These are phyloP conservation scores for Pterostichus madidus DNA, from an alignment of 2,888 invertebrate species.

Conservation along the genomic window DNA sequence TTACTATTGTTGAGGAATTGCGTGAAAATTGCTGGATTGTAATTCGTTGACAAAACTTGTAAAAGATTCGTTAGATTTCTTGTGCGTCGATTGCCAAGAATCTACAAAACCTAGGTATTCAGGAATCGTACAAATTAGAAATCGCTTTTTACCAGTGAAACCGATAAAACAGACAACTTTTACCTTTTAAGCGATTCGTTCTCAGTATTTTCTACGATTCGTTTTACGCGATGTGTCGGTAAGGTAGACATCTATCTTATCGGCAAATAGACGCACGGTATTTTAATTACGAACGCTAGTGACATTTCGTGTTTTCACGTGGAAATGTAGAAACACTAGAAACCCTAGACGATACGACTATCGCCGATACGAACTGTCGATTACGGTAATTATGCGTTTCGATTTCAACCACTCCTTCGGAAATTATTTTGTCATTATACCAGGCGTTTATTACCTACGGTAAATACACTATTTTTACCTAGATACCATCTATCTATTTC, in stretches of 20 bases:
- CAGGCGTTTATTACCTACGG: constrained; percentile 4
- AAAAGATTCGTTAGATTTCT: too few relatives aligned
- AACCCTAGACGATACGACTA: constrained; percentile 36
- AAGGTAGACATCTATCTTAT: constrained; percentile 55
- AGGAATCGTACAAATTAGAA: constrained; percentile 55
- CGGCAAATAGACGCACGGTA: constrained; percentile 48
- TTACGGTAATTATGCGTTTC: constrained; percentile 33
- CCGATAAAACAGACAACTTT: constrained; percentile 61
- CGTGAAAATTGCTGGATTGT: too few relatives aligned
- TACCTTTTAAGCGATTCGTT: constrained; percentile 59
- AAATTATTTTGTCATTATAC: constrained; percentile 47
- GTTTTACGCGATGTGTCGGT: constrained; percentile 23
- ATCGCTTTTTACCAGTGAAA: constrained; percentile 54
- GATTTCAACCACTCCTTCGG: constrained; percentile 34
- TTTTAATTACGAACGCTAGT: constrained; percentile 59
- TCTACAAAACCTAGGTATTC: not conserved
- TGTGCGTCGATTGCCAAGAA: not conserved
- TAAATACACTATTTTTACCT: constrained; percentile 5
- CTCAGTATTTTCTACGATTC: constrained; percentile 22
- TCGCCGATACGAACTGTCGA: constrained; percentile 15
- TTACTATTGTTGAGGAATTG: too few relatives aligned
- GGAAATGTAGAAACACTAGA: constrained; percentile 23
- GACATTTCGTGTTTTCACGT: constrained; percentile 54
- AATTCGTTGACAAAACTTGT: too few relatives aligned
- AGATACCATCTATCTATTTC: constrained; percentile 14